Percentiles rank a stretch among this genome's conserved stretches.
These are phyloP conservation scores for Podarcis raffonei DNA, from an alignment of 2,113 vertebrate genomes.

Conservation along the genomic window DNA sequence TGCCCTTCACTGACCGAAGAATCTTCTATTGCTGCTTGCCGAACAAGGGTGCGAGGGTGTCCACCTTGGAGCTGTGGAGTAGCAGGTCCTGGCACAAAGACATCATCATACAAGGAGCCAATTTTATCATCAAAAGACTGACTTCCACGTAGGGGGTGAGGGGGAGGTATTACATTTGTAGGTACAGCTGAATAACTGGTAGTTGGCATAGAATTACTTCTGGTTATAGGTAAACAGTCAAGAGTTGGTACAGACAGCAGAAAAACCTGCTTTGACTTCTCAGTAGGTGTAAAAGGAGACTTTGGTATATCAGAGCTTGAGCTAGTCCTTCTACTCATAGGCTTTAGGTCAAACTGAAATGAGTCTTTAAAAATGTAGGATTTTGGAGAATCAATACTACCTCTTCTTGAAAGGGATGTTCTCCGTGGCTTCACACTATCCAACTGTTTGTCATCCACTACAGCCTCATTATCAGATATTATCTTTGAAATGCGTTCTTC, in stretches of 20 bases:
- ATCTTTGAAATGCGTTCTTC: constrained; percentile 96
- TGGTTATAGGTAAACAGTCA: constrained; percentile 96
- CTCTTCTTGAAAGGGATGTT: constrained; percentile 94
- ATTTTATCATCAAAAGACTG: constrained; percentile 99
- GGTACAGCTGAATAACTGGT: constrained; percentile 90
- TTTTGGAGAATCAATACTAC: constrained; percentile 98
- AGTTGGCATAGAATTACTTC: constrained; percentile 98
- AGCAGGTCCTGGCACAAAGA: constrained; percentile 89
- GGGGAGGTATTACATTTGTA: constrained; percentile 82
- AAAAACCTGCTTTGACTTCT: constrained; percentile 96
- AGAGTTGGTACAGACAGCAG: constrained; percentile 95
- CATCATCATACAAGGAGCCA: constrained; percentile 87
- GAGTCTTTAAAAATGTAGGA: constrained; percentile 99
- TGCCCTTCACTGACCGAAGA: constrained; percentile 85
- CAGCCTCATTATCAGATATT: constrained; percentile 97
- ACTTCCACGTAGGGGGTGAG: constrained; percentile 89
- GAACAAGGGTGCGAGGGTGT: constrained; percentile 89
- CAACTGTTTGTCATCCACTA: constrained; percentile 96
- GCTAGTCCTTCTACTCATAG: constrained; percentile 92
- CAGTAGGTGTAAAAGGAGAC: constrained; percentile 96
- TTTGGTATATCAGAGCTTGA: constrained; percentile 98
- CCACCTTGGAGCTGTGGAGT: constrained; percentile 83
- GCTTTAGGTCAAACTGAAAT: constrained; percentile 98
- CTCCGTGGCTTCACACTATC: constrained; percentile 98
- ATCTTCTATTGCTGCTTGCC: constrained; percentile 94